These are phyloP conservation scores for Chironomus riparius DNA, from an alignment of 2,888 invertebrate species.

Conservation along the genomic window DNA sequence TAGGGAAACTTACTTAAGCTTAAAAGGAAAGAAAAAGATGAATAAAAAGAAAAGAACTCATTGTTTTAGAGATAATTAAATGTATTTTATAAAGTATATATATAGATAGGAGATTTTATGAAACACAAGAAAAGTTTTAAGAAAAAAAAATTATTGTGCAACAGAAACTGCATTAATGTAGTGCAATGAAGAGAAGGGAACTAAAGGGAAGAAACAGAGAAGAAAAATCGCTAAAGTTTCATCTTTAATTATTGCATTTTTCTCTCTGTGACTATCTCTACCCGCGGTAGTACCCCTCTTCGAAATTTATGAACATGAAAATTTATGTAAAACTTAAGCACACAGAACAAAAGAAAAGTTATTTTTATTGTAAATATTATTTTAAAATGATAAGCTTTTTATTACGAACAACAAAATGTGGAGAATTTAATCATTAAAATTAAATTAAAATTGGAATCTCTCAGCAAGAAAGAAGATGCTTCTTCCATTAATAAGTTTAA, in stretches of 20 bases:
- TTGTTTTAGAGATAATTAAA: not conserved
- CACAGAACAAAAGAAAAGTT: too few relatives aligned
- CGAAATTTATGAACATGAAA: not conserved
- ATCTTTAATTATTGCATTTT: too few relatives aligned
- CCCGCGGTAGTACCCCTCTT: not conserved
- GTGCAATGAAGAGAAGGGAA: not conserved
- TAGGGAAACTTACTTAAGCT: not conserved
- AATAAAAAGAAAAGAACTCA: not conserved
- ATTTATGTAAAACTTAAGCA: slow-evolving; percentile 10
- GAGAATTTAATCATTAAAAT: not conserved
- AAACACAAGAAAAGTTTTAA: not conserved
- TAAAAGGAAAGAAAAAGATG: not conserved
- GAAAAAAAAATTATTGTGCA: not conserved
- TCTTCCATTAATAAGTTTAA: not conserved
- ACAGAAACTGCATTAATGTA: not conserved
- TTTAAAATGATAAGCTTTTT: slow-evolving; percentile 15
- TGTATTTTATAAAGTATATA: not conserved
- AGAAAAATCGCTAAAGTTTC: too few relatives aligned
- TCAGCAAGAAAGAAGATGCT: not conserved
- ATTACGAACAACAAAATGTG: not conserved
- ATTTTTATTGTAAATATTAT: slow-evolving; percentile 21
- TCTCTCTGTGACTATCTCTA: too few relatives aligned
- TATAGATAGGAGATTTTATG: not conserved
- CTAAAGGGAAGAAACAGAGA: too few relatives aligned
- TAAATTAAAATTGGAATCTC: not conserved